Evolutionary conservation across 2,888 invertebrate genomes (phyloP), one percentile per base, ranked within the genome.

Genomic region (Rotaria macrura): DNA sequence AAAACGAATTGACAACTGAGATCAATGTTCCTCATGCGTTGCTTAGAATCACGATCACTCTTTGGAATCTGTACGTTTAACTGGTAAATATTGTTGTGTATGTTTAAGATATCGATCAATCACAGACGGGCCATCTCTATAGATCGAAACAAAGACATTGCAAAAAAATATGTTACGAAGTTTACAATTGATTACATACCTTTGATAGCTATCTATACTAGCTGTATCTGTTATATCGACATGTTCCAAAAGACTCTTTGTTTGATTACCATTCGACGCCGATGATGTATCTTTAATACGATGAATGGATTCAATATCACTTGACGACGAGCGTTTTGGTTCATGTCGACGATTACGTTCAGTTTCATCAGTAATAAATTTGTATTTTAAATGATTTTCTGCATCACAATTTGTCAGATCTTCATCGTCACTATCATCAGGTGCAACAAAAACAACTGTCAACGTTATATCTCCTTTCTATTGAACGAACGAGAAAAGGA

Each of bases 401-500:
- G 20, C n/a, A 20, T 65, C 65, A n/a, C 40, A 79, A 43, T 79
- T 79, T n/a, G 38, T 20, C n/a, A 79, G 34, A 43, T 79, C 79
- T 43, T 79, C 79, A n/a, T 40, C 43, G 34, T 79, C 79, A 43
- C 79, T 79, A 79, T 79, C 79, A n/a, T 79, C 79, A 10, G 79
- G 79, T 79, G 79, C 79, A 79, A 79, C 79, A 79, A 79, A 79
- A 79, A 79, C 79, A 23, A 79, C 79, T 3, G 40, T 79, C 14
- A 79, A 43, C 43, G 43, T 79, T 43, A 79, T 79, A 79, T 43
- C 79, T n/a, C 79, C 43, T 79, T 79, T 79, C 79, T 79, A 79
- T 12, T 65, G 2, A 23, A 43, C 10, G 17, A 43, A 38, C 14
- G 14, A 23, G 25, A 79, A 40, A 0, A 52, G 4, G 4, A 20